These are phyloP conservation scores for Nestor notabilis DNA, from an alignment of 2,113 vertebrate genomes.

Conservation along the genomic window DNA sequence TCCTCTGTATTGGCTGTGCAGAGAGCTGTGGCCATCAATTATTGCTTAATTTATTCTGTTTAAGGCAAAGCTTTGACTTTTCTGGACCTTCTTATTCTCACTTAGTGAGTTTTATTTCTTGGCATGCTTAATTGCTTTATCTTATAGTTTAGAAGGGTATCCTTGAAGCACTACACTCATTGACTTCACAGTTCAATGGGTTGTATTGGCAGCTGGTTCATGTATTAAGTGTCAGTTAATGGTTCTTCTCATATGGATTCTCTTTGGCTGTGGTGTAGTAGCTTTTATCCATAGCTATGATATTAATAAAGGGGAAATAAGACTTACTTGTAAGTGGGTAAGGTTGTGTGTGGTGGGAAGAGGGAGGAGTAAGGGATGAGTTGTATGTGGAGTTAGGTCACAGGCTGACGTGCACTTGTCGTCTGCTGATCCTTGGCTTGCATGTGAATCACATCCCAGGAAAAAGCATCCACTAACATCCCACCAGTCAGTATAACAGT, in stretches of 20 bases:
- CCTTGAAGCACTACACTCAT: not conserved
- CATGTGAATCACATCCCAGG: not conserved
- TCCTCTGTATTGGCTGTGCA: not conserved
- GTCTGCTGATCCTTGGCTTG: not conserved
- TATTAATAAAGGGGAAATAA: accelerated
- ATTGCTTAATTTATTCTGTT: not conserved
- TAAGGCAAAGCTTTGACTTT: not conserved
- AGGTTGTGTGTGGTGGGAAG: not conserved
- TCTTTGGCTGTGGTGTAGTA: not conserved
- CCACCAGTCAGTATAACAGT: accelerated
- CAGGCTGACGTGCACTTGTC: not conserved
- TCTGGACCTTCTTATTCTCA: not conserved
- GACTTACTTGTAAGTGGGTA: accelerated
- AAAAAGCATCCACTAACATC: accelerated
- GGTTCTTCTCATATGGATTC: accelerated
- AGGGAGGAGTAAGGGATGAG: not conserved
- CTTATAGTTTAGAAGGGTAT: not conserved
- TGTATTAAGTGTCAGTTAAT: not conserved
- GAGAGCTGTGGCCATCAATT: not conserved
- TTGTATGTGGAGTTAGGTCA: not conserved
- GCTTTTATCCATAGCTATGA: accelerated
- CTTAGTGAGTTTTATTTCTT: not conserved
- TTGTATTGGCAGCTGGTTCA: not conserved
- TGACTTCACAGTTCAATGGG: not conserved
- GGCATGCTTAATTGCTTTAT: not conserved